A percentile compares a stretch with the other conserved stretches of the same genome.
Conservation (phyloP, 1,140 invertebrate species). For the Diprion similis region DNA sequence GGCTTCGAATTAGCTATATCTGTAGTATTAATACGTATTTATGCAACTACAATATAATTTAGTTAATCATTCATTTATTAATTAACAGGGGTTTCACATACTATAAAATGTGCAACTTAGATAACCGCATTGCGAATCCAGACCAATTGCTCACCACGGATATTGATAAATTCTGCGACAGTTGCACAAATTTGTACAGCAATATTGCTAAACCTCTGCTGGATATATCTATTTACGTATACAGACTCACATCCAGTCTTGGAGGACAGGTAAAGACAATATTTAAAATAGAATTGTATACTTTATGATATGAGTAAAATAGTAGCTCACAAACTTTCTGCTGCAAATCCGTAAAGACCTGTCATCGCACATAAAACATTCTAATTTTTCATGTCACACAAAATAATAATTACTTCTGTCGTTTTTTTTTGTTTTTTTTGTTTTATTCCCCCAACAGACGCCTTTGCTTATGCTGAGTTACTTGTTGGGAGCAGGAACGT, state of each 20-base stretch:
- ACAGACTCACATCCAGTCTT: conserved; percentile 84
- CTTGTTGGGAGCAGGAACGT: conserved; percentile 81
- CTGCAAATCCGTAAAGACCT: too few species aligned
- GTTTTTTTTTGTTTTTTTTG: conserved; percentile 26
- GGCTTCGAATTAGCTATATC: neutral
- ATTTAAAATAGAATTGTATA: conserved; percentile 22
- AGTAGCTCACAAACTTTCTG: conserved; percentile 5
- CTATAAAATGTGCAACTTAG: conserved; percentile 96
- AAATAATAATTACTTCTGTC: too few species aligned
- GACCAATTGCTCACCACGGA: conserved; percentile 97
- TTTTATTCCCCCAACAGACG: conserved; percentile 68
- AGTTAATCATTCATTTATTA: conserved; percentile 23
- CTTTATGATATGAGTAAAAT: neutral
- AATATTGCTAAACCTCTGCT: conserved; percentile 97
- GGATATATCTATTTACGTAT: conserved; percentile 94
- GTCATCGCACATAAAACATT: conserved; percentile 12
- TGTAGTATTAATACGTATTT: neutral
- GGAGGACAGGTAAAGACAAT: conserved; percentile 73
- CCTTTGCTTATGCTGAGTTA: conserved; percentile 88
- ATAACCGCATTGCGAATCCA: conserved; percentile 93
- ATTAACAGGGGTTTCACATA: conserved; percentile 90
- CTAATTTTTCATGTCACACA: neutral
- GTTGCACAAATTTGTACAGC: conserved; percentile 93
- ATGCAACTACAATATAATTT: neutral
- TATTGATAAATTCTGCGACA: conserved; percentile 96